Base-by-base conservation (phyloP, 1,140 invertebrate genomes). In the Leptopilina boulardi region DNA sequence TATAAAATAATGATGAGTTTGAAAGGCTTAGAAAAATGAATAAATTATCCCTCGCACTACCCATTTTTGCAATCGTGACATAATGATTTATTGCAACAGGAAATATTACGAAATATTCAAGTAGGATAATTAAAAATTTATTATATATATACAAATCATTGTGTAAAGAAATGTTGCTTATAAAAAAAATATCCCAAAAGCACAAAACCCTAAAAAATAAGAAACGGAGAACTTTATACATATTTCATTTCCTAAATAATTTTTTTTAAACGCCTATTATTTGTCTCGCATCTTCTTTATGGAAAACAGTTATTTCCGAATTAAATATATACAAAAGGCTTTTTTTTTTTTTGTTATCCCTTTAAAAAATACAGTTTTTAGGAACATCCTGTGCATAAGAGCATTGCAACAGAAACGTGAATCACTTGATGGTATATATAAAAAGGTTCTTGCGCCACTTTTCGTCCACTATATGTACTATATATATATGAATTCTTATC, bases 21-120 rank as follows among this genome's bases (percentile, higher is more conserved):
- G 54, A 56, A 56, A 56, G 54, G 54, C 54, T n/a, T n/a, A n/a
- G n/a, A 56, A 56, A 56, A 56, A 19, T 23, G 54, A 56, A 56
- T 23, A 23, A 56, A 56, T 56, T 56, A 56, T 56, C 54, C 19
- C 54, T 56, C 54, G 54, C 54, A 21, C 19, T 19, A 56, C 54
- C 54, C 54, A 56, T 56, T 21, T 21, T 23, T n/a, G n/a, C n/a
- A 56, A 56, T 26, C 8, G 9, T 56, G 54, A 56, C 13, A 19
- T 56, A 23, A 56, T 18, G 18, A 56, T 42, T 11, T n/a, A n/a
- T n/a, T n/a, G 41, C 13, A 42, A 42, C 41, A 56, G 54, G 19
- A 56, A 18, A 54, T 54, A n/a, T 56, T 26, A 8, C 21, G 9
- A 56, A 21, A 54, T n/a, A n/a, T n/a, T n/a, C n/a, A n/a, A n/a